Conservation (phyloP, 1,140 invertebrate species). For the Bombus superbus region DNA sequence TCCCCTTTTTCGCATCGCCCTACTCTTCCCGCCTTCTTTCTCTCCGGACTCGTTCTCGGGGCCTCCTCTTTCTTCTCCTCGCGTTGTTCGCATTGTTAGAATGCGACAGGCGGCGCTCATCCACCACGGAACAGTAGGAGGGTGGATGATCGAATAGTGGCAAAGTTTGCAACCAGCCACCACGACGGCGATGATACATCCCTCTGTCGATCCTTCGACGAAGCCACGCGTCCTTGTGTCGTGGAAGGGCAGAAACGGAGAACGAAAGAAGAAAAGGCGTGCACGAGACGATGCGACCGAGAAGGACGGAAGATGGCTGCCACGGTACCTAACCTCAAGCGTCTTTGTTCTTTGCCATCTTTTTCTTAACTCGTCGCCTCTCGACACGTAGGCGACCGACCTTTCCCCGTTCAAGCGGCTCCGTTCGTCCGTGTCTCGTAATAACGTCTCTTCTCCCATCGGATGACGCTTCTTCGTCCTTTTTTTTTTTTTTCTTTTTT, state of each 20-base stretch:
- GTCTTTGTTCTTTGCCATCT: constrained; percentile 18
- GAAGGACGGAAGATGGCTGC: background rate
- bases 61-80: constrained; percentile 49
- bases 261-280: constrained; percentile 13
- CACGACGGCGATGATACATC: constrained; percentile 68
- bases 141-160: constrained; percentile 74
- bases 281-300: too few relatives aligned
- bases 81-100: constrained; percentile 69
- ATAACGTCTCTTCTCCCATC: constrained; percentile 54
- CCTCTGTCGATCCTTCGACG: constrained; percentile 42
- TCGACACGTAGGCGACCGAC: constrained; percentile 8
- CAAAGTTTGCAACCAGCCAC: constrained; percentile 68
- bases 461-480: constrained; percentile 2
- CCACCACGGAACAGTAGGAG: constrained; percentile 28
- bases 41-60: constrained; percentile 48
- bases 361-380: constrained; percentile 9
- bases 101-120: constrained; percentile 71
- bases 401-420: background rate
- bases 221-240: constrained; percentile 20
- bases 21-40: background rate
- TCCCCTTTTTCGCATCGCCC: constrained; percentile 35
- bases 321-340: background rate
- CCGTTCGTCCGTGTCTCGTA: constrained; percentile 51
- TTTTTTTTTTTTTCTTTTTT: background rate
- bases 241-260: constrained; percentile 24